A percentile compares a stretch with the other conserved stretches of the same genome.
Evolutionary conservation across 2,888 invertebrate species (phyloP).

Genomic region (Bellardia bayeri): DNA sequence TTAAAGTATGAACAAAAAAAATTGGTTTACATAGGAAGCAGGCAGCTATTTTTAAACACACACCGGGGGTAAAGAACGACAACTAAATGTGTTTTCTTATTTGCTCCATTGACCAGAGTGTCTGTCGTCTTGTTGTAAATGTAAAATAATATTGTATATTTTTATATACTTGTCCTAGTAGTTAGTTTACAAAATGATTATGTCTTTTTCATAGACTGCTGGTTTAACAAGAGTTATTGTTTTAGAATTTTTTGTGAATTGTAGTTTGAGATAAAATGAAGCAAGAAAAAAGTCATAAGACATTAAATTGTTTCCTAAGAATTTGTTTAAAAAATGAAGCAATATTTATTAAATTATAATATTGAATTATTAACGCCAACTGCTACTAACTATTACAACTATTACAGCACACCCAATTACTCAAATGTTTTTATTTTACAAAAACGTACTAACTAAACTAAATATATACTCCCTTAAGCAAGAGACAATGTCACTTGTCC

Average conservation of each 20-base stretch:
- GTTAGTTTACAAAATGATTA: constrained; percentile 43
- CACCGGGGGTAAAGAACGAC: not conserved
- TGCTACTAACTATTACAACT: not conserved
- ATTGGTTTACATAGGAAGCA: constrained; percentile 21
- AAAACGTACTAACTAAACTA: not conserved
- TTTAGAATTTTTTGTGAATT: not conserved
- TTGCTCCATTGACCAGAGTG: constrained; percentile 41
- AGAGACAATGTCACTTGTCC: not conserved
- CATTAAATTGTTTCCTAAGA: no score
- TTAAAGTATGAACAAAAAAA: constrained; percentile 10
- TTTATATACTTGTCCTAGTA: not conserved
- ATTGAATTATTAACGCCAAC: no score
- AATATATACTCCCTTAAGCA: not conserved
- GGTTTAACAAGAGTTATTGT: constrained; percentile 4
- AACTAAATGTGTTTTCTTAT: constrained; percentile 15
- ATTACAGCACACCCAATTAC: not conserved
- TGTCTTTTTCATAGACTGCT: constrained; percentile 36
- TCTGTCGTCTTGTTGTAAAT: not conserved
- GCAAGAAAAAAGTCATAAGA: no score
- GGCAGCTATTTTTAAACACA: not conserved
- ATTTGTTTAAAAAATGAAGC: no score
- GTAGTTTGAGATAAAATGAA: no score
- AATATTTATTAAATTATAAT: no score
- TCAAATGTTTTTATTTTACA: not conserved
- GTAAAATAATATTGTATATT: constrained; percentile 27